A percentile compares a stretch with the other conserved stretches of the same genome.
These are phyloP conservation scores for Aurelia coerulea DNA, from an alignment of 30 jellyfish, hydroid and myxozoan genomes.

Conservation along the genomic window DNA sequence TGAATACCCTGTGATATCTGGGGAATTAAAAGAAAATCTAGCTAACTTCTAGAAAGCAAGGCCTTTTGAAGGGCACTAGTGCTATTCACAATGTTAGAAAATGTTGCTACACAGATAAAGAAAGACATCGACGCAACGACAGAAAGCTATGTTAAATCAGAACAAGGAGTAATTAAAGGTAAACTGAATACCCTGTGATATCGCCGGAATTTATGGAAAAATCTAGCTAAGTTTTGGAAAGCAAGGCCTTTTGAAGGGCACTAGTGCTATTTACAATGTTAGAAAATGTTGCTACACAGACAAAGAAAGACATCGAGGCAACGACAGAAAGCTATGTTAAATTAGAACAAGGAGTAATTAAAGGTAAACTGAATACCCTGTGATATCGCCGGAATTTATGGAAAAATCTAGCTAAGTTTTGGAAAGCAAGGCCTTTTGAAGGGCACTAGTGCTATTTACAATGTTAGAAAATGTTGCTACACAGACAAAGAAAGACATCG, in stretches of 20 bases:
- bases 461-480: background rate
- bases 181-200: background rate
- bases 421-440: too few relatives aligned
- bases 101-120: slow-evolving; percentile 42
- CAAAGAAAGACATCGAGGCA: background rate
- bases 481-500: slow-evolving; percentile 7
- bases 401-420: too few relatives aligned
- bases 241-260: too few relatives aligned
- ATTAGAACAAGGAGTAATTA: slow-evolving; percentile 18
- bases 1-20: background rate
- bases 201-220: background rate
- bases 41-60: too few relatives aligned
- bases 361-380: background rate
- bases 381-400: background rate
- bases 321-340: slow-evolving; percentile 22
- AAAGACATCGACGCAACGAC: background rate
- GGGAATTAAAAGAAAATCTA: background rate
- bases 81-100: too few relatives aligned
- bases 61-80: too few relatives aligned
- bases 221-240: too few relatives aligned
- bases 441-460: too few relatives aligned
- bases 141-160: slow-evolving; percentile 29
- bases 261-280: too few relatives aligned
- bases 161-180: slow-evolving; percentile 5
- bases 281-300: slow-evolving; percentile 35